These are phyloP conservation scores for Ibycter americanus DNA, from an alignment of 2,797 vertebrate genomes.

Conservation along the genomic window DNA sequence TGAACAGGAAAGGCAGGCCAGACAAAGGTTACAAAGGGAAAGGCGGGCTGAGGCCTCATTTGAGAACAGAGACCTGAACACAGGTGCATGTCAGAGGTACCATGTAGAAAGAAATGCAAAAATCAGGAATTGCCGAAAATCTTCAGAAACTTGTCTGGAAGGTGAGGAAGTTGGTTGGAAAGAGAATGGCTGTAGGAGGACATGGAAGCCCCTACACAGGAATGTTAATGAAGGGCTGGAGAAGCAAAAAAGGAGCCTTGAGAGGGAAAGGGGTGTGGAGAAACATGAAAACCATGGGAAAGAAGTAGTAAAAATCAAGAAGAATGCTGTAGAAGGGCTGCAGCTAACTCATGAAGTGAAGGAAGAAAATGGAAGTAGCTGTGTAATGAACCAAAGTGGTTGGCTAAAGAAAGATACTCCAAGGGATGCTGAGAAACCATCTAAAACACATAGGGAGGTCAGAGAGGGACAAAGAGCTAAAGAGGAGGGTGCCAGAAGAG, in stretches of 20 bases:
- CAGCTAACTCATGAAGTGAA: slow-evolving; percentile 22
- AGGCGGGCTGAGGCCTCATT: not conserved
- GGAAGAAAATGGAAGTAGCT: slow-evolving; percentile 34
- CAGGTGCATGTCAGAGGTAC: slow-evolving; percentile 3
- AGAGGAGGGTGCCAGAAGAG: slow-evolving; percentile 30
- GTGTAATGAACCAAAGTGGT: slow-evolving; percentile 15
- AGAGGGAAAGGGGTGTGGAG: slow-evolving; percentile 53
- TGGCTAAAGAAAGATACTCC: slow-evolving; percentile 64
- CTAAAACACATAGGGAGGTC: slow-evolving; percentile 13
- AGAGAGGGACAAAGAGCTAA: slow-evolving; percentile 60
- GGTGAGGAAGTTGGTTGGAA: slow-evolving; percentile 54
- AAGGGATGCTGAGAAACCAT: slow-evolving; percentile 38
- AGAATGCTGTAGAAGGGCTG: slow-evolving; percentile 42
- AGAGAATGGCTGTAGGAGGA: slow-evolving; percentile 37
- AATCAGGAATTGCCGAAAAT: slow-evolving; percentile 54
- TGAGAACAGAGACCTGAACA: slow-evolving; percentile 56
- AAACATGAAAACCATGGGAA: slow-evolving; percentile 41
- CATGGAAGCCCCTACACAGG: slow-evolving; percentile 10
- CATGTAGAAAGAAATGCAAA: slow-evolving; percentile 54
- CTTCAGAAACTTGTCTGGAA: slow-evolving; percentile 41
- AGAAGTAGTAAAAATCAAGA: slow-evolving; percentile 51
- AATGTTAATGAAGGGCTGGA: slow-evolving; percentile 44
- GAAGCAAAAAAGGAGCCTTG: slow-evolving; percentile 46
- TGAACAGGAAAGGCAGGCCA: slow-evolving; percentile 61
- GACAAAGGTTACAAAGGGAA: slow-evolving; percentile 58